Conservation (phyloP, 2,797 vertebrate species). For the Botia kubotai region DNA sequence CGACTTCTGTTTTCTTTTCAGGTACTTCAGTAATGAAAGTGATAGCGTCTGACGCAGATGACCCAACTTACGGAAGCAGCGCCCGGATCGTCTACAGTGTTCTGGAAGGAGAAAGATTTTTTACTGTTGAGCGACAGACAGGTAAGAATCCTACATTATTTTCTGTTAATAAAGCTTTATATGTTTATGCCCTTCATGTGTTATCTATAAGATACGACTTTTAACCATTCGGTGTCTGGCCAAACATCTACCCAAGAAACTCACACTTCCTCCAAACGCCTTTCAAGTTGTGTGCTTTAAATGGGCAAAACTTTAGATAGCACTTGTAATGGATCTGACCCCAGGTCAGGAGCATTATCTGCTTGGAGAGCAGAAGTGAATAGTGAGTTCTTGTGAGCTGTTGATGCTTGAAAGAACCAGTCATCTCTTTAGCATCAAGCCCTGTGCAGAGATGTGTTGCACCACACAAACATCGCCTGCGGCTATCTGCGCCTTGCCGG, state of each 20-base stretch:
- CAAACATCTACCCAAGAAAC: neutral
- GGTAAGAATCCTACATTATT: conserved; percentile 76
- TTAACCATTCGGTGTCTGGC: neutral
- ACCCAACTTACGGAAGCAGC: conserved; percentile 95
- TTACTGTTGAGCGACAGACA: conserved; percentile 90
- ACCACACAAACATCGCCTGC: conserved; percentile 36
- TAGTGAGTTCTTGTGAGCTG: conserved; percentile 21
- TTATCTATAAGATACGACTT: too few species aligned
- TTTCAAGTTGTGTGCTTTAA: conserved; percentile 39
- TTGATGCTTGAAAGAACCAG: conserved; percentile 5
- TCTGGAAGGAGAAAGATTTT: conserved; percentile 91
- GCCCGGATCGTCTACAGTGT: conserved; percentile 94
- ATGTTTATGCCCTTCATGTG: too few species aligned
- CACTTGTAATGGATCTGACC: conserved; percentile 39
- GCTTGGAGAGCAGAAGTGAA: neutral
- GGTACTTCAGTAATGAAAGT: conserved; percentile 98
- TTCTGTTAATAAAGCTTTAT: neutral
- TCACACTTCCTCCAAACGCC: conserved; percentile 8
- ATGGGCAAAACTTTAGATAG: conserved; percentile 23
- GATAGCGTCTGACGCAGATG: conserved; percentile 93
- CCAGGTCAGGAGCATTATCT: conserved; percentile 19
- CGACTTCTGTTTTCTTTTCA: conserved; percentile 64
- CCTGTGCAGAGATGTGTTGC: conserved; percentile 20
- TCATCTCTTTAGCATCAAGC: conserved; percentile 16
- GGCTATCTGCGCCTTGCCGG: conserved; percentile 22